phyloP scores from a whole-genome alignment of 2,888 invertebrate species.

The Odontocerum albicorne region DNA sequence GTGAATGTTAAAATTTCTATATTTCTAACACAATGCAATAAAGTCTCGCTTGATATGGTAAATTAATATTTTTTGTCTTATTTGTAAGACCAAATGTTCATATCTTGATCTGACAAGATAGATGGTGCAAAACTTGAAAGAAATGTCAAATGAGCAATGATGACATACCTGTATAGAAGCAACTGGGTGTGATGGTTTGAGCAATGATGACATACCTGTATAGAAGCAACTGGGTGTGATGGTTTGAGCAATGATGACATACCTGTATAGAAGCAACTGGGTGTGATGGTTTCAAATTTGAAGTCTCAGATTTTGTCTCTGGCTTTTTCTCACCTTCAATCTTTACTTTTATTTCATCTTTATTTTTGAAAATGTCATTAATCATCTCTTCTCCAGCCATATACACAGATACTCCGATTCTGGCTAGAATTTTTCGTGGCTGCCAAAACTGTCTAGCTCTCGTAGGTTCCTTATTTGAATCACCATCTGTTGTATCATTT shows the following conservation, averaged over 20 bases:
- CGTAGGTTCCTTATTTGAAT: slow-evolving; percentile 46
- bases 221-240: slow-evolving; percentile 58
- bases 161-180: slow-evolving; percentile 56
- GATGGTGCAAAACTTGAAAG: too few species aligned
- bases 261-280: slow-evolving; percentile 61
- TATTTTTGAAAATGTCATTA: slow-evolving; percentile 46
- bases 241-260: slow-evolving; percentile 37
- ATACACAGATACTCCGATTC: slow-evolving; percentile 77
- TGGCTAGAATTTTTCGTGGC: slow-evolving; percentile 74
- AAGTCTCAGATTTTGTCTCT: slow-evolving; percentile 42
- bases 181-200: slow-evolving; percentile 55
- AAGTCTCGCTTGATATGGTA: too few species aligned
- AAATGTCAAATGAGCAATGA: too few species aligned
- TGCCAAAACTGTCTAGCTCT: slow-evolving; percentile 79
- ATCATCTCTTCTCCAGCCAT: slow-evolving; percentile 68
- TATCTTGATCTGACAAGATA: too few species aligned
- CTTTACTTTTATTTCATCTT: slow-evolving; percentile 42
- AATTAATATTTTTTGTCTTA: too few species aligned
- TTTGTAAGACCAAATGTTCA: too few species aligned
- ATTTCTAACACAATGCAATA: too few species aligned
- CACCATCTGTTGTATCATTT: slow-evolving; percentile 52
- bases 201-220: slow-evolving; percentile 53
- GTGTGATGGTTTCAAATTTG: slow-evolving; percentile 48
- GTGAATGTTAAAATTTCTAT: too few species aligned
- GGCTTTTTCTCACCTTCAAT: slow-evolving; percentile 37